Conservation (phyloP, 2,113 vertebrate species). For the Synodontis membranacea region DNA sequence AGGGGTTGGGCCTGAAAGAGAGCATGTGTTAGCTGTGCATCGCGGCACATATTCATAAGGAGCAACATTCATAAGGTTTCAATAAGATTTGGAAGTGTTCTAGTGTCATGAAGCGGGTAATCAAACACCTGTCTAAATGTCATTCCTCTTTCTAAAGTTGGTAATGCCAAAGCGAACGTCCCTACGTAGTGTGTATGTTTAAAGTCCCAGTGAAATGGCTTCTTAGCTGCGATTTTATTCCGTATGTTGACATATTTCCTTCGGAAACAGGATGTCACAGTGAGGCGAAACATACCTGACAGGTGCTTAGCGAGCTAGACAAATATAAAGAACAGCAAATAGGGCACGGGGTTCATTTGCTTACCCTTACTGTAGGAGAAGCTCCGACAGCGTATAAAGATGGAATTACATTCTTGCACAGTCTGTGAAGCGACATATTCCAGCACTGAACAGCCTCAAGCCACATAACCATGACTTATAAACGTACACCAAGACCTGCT, state of each 20-base stretch:
- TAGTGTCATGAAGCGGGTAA: background rate
- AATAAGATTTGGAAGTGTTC: background rate
- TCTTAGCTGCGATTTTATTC: background rate
- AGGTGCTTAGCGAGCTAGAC: background rate
- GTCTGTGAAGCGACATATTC: background rate
- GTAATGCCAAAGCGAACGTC: background rate
- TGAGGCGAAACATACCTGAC: background rate
- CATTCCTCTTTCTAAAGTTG: background rate
- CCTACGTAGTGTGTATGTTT: too few species aligned
- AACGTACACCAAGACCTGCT: background rate
- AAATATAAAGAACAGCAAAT: background rate
- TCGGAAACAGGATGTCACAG: background rate
- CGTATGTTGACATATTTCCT: background rate
- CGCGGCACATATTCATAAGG: background rate
- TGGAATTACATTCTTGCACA: background rate
- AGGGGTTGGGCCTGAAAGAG: conserved; percentile 19
- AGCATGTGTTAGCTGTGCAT: background rate
- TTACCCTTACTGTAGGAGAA: background rate
- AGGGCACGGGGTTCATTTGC: background rate
- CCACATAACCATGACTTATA: background rate
- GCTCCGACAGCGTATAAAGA: background rate
- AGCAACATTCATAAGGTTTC: background rate
- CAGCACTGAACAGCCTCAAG: background rate
- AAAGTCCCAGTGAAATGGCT: background rate
- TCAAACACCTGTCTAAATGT: background rate